Base-by-base conservation (phyloP, 2,113 vertebrate species). In the Xiphophorus maculatus region DNA sequence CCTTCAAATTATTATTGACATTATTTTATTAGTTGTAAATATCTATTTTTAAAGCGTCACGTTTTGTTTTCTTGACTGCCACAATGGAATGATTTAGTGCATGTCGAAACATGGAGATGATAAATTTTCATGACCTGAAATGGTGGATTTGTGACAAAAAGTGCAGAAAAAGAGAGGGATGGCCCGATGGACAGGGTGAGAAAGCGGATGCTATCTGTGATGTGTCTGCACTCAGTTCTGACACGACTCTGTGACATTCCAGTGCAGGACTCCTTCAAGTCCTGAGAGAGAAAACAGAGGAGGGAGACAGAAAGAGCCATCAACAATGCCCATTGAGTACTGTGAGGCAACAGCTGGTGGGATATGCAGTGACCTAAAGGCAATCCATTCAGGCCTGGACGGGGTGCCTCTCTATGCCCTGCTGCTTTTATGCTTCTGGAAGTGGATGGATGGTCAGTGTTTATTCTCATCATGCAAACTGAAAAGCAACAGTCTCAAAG, bases 221-320 rank as follows among this genome's bases (percentile, higher is more conserved):
- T 93, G 91, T 91, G 90, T 93, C 89, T 61, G 83, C 80, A 84
- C 88, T 91, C 84, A 58, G 51, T 82, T 92, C 83, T 92, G 80
- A 88, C 93, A 89, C 48, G 30, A 84, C 82, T 85, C 79, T 93
- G 94, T 92, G 93, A 96, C 89, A 93, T 95, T 94, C 93, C 90
- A 74, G 74, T 63, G 81, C 51, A 69, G 79, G 69, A 82, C 83
- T 90, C 88, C 90, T 89, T 90, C 88, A 88, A 84, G 86, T 87
- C 87, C 85, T 64, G 86, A 77, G 79, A 89, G 62, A 76, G 66
- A 81, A 58, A 58, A 76, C 67, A 60, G 17, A 48, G 17, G 7
- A 19, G 17, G 44, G 44, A 48, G 44, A 48, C 44, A 89, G 83
- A 85, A 89, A 84, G 90, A 33, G 87, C 76, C 81, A 69, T 86